Evolutionary conservation across 2,888 invertebrate genomes (phyloP).

Genomic region (Hydrotaea cyrtoneurina): DNA sequence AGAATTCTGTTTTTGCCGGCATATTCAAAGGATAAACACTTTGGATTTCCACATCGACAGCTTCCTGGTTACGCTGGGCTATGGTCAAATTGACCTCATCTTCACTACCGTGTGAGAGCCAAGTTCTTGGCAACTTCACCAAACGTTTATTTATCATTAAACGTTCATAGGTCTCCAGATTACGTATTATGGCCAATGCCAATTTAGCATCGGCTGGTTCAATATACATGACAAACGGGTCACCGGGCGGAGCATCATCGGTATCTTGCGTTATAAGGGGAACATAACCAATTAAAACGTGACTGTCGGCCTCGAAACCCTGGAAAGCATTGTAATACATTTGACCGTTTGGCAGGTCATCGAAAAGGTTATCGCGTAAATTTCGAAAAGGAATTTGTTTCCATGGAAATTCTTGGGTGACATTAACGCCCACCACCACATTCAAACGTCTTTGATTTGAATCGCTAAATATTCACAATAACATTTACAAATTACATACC

Average conservation of each 20-base stretch:
- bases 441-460: constrained; percentile 81
- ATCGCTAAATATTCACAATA: constrained; percentile 60
- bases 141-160: constrained; percentile 82
- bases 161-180: constrained; percentile 82
- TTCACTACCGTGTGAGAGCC: constrained; percentile 86
- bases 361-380: constrained; percentile 83
- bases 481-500: too few relatives aligned
- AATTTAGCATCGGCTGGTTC: constrained; percentile 81
- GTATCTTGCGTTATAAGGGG: constrained; percentile 83
- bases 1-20: constrained; percentile 81
- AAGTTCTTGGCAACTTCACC: constrained; percentile 82
- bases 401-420: constrained; percentile 89
- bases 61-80: constrained; percentile 82
- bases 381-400: constrained; percentile 84
- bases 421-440: constrained; percentile 85
- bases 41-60: constrained; percentile 86
- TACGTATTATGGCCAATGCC: constrained; percentile 82
- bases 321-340: constrained; percentile 80
- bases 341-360: constrained; percentile 81
- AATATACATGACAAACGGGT: constrained; percentile 87
- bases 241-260: constrained; percentile 82
- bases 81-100: constrained; percentile 83
- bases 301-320: constrained; percentile 78
- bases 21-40: constrained; percentile 83
- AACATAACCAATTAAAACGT: constrained; percentile 85